A percentile compares a stretch with the other conserved stretches of the same genome.
phyloP scores from a whole-genome alignment of 1,140 invertebrate genomes.

The Oreohelix idahoensis region DNA sequence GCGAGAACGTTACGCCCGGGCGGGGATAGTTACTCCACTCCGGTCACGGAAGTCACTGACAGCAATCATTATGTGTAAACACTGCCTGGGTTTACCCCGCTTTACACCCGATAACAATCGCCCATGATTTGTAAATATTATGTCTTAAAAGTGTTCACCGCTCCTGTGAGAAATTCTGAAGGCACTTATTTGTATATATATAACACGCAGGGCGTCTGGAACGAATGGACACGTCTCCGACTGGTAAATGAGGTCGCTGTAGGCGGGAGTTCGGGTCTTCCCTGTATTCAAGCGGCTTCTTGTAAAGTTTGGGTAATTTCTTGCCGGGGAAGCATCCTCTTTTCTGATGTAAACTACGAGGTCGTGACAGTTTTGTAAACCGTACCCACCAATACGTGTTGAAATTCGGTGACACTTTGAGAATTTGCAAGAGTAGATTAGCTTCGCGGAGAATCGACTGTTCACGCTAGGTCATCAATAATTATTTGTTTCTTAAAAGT shows the following conservation, averaged over 20 bases:
- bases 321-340: not conserved
- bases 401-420: too few relatives aligned
- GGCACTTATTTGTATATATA: not conserved
- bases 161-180: not conserved
- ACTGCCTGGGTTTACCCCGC: not conserved
- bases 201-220: not conserved
- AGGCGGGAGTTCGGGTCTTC: not conserved
- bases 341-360: too few relatives aligned
- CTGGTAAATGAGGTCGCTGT: not conserved
- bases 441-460: too few relatives aligned
- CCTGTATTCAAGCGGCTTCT: too few relatives aligned
- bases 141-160: not conserved
- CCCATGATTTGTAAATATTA: slow-evolving; percentile 6
- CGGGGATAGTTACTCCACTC: not conserved
- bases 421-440: too few relatives aligned
- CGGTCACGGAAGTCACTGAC: not conserved
- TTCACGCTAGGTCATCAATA: too few relatives aligned
- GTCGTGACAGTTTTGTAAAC: too few relatives aligned
- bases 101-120: not conserved
- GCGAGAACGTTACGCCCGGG: not conserved
- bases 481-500: too few relatives aligned
- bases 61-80: not conserved
- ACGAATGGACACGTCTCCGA: not conserved
- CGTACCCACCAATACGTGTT: too few relatives aligned
- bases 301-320: not conserved